phyloP scores from a whole-genome alignment of 2,888 invertebrate genomes.

The Erannis defoliaria region DNA sequence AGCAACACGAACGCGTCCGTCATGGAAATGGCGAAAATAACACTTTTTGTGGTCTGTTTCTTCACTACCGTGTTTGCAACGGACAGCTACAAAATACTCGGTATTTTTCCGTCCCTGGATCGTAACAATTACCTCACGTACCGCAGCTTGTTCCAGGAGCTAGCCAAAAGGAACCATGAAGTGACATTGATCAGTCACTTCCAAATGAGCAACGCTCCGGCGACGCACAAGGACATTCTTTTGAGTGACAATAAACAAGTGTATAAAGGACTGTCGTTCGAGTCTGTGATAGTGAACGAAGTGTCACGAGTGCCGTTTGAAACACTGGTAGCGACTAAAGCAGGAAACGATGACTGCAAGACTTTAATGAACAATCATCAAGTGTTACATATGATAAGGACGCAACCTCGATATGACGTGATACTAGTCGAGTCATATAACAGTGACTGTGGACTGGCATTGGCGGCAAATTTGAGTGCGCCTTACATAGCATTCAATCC shows the following conservation, averaged over 20 bases:
- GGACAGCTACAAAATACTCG: slow-evolving; percentile 80
- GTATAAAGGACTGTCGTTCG: slow-evolving; percentile 77
- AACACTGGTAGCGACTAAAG: slow-evolving; percentile 78
- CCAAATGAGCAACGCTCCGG: slow-evolving; percentile 74
- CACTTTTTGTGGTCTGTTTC: slow-evolving; percentile 62
- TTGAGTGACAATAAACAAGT: slow-evolving; percentile 76
- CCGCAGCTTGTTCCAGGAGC: slow-evolving; percentile 78
- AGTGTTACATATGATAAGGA: slow-evolving; percentile 82
- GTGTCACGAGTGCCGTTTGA: slow-evolving; percentile 80
- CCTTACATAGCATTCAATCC: slow-evolving; percentile 88
- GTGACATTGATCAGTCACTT: slow-evolving; percentile 85
- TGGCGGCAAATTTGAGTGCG: slow-evolving; percentile 89
- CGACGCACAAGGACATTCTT: slow-evolving; percentile 85
- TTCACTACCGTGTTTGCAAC: slow-evolving; percentile 63
- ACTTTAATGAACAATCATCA: slow-evolving; percentile 81
- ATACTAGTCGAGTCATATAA: slow-evolving; percentile 91
- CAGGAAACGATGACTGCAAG: slow-evolving; percentile 82
- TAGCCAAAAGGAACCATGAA: slow-evolving; percentile 83
- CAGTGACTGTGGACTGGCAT: slow-evolving; percentile 90
- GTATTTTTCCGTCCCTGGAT: slow-evolving; percentile 83
- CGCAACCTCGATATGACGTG: slow-evolving; percentile 88
- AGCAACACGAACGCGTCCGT: slow-evolving; percentile 70
- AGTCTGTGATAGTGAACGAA: slow-evolving; percentile 80
- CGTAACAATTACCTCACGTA: slow-evolving; percentile 84
- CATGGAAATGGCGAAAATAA: slow-evolving; percentile 67